Evolutionary conservation across 2,113 vertebrate species (phyloP).

Genomic region (Periophthalmodon schlosseri): DNA sequence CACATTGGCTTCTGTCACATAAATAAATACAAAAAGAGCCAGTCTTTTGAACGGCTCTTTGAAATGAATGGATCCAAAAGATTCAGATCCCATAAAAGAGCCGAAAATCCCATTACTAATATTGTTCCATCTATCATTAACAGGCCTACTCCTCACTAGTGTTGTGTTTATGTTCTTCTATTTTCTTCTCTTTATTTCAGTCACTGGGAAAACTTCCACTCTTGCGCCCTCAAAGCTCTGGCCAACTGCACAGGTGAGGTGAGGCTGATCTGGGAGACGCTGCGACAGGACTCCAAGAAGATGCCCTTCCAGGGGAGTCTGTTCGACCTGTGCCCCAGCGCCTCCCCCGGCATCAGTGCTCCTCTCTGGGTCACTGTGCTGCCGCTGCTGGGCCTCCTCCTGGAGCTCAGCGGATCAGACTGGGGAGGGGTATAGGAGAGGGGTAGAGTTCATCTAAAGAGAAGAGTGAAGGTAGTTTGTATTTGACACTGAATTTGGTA

Average conservation of each 20-base stretch:
- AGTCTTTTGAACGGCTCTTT: no score
- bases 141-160: not conserved
- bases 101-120: no score
- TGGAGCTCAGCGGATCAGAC: constrained; percentile 34
- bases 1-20: no score
- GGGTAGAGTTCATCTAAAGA: not conserved
- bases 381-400: constrained; percentile 48
- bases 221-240: constrained; percentile 68
- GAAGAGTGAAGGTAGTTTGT: constrained; percentile 2
- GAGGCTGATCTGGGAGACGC: constrained; percentile 76
- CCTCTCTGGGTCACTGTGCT: constrained; percentile 40
- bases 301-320: constrained; percentile 79
- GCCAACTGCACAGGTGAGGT: constrained; percentile 79
- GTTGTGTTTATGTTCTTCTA: constrained; percentile 22
- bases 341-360: constrained; percentile 35
- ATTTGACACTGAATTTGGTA: constrained; percentile 6
- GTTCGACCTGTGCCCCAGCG: constrained; percentile 77
- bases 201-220: constrained; percentile 82
- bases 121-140: no score
- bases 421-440: constrained; percentile 41
- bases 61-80: no score
- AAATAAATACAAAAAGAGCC: no score
- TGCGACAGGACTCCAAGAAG: constrained; percentile 78
- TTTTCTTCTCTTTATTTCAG: constrained; percentile 44
- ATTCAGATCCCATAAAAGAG: no score